Conservation (phyloP, 2,888 invertebrate genomes). For the Anthrax anthrax region DNA sequence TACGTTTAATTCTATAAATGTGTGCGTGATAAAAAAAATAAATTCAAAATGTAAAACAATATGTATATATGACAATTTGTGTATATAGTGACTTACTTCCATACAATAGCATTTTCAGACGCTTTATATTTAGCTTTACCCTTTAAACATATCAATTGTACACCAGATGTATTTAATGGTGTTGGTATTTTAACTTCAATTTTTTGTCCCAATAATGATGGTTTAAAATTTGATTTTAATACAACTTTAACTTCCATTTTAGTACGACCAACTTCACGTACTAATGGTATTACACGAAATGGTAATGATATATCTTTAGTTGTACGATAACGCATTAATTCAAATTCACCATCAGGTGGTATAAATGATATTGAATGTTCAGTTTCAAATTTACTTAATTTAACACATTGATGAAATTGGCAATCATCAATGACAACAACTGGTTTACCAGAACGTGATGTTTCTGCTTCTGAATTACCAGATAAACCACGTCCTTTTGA, state of each 20-base stretch:
- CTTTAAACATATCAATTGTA: constrained; percentile 96
- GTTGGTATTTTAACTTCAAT: constrained; percentile 99
- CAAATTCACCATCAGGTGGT: constrained; percentile 99
- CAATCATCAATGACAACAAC: constrained; percentile 99
- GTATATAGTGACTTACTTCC: constrained; percentile 57
- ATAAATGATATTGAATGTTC: constrained; percentile 99
- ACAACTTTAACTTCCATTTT: constrained; percentile 99
- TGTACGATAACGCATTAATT: constrained; percentile 98
- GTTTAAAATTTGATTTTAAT: constrained; percentile 97
- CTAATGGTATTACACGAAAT: constrained; percentile 97
- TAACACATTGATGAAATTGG: constrained; percentile 99
- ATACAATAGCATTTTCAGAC: constrained; percentile 96
- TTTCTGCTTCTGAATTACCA: constrained; percentile 55
- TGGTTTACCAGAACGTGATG: constrained; percentile 85
- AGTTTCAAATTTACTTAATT: constrained; percentile 98
- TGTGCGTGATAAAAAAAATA: constrained; percentile 1
- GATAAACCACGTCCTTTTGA: constrained; percentile 67
- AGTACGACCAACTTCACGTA: constrained; percentile 93
- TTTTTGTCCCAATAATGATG: constrained; percentile 93
- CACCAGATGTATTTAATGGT: constrained; percentile 95
- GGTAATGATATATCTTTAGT: constrained; percentile 99
- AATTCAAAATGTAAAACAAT: constrained; percentile 3
- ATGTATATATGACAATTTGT: not conserved
- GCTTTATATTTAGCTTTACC: constrained; percentile 99
- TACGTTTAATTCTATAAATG: constrained; percentile 61